phyloP scores from a whole-genome alignment of 2,113 vertebrate genomes.

The Recurvirostra avosetta region DNA sequence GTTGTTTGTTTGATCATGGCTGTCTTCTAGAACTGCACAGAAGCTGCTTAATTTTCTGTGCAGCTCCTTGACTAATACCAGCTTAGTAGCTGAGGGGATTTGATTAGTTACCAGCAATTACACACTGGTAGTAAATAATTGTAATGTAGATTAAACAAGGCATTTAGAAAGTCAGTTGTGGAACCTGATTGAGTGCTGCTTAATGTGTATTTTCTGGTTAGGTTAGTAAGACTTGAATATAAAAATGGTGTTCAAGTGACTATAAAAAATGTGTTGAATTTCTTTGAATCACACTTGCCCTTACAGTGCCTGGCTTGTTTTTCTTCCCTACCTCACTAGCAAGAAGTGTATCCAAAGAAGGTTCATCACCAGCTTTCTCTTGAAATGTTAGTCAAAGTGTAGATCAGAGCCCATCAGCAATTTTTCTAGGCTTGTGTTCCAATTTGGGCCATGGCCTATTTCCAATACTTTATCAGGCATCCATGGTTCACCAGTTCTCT shows the following conservation, averaged over 20 bases:
- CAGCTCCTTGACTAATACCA: neutral
- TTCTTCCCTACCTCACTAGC: neutral
- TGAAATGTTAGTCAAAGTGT: neutral
- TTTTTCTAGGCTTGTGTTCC: neutral
- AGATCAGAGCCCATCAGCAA: neutral
- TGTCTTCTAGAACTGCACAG: neutral
- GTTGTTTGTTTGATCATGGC: neutral
- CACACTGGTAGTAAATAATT: neutral
- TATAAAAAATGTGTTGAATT: neutral
- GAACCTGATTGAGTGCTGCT: neutral
- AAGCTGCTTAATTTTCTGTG: slow-evolving; percentile 16
- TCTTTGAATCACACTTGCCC: neutral
- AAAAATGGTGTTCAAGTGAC: neutral
- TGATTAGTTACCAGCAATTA: slow-evolving; percentile 4
- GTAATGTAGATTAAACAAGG: neutral
- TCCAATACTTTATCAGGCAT: neutral
- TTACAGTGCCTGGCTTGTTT: neutral
- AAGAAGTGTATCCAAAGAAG: neutral
- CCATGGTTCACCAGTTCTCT: neutral
- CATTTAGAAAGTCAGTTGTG: neutral
- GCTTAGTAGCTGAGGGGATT: neutral
- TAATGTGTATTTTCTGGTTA: neutral
- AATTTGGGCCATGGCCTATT: neutral
- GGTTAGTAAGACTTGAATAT: neutral
- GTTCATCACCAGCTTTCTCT: neutral